Evolutionary conservation across 2,113 vertebrate species (phyloP), one percentile per base, ranked within the genome.

Genomic region (Rhombomys opimus): DNA sequence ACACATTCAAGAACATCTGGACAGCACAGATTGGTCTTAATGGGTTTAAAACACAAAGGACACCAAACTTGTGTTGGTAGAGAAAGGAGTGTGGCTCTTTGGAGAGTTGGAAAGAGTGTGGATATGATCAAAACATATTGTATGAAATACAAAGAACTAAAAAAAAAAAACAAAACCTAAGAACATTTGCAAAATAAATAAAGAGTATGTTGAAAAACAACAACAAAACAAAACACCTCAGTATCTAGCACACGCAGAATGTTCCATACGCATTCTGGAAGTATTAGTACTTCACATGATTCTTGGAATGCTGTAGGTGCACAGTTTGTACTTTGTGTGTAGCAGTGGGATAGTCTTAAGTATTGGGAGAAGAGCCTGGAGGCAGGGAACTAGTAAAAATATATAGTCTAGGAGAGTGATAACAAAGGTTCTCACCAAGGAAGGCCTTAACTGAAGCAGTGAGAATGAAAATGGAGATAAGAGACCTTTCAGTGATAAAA

Each of bases 401-500:
- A 77, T 63, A 11, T 23, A 61, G 59, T 87, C 87, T 72, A 46
- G 30, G 84, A 93, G 59, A 92, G 63, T 82, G 65, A 41, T 81
- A 87, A 78, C 30, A 41, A 80, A 22, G 10, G 32, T 18, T 59
- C n/a, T 59, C 57, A 81, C 17, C 54, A 81, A 81, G 32, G 23
- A 3, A 82, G 32, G 54, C 87, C 84, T 92, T 81, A 76, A 72
- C 50, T 25, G 68, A 90, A 68, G 25, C 73, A 38, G 10, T 87
- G 57, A 95, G 87, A 89, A 57, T 46, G 46, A 46, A 46, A 46
- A 46, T 63, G 61, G 93, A 89, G 82, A 89, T 97, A 86, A 93
- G 89, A 84, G 38, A 20, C 65, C 5, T 72, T 80, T 87, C 22
- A 61, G 82, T 72, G 93, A 96, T 94, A 72, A 91, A 93, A 93